Evolutionary conservation across 2,113 vertebrate genomes (phyloP).

Genomic region (Symphodus melops): DNA sequence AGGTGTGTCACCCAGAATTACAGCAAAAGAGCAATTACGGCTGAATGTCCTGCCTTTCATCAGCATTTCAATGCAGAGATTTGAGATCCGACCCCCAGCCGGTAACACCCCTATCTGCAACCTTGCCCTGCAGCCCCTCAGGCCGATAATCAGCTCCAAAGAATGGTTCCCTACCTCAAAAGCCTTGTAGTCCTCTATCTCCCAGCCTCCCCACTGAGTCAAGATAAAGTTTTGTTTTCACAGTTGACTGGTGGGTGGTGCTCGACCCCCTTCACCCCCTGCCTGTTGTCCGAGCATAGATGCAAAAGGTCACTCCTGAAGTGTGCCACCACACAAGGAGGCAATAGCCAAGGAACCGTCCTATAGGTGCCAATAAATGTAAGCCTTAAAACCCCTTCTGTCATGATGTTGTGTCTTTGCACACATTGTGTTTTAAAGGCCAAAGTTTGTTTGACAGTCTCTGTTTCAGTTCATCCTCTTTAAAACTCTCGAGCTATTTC

Average conservation of each 20-base stretch:
- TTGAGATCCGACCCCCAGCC: slow-evolving; percentile 49
- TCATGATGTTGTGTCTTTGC: background rate
- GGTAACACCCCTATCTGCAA: slow-evolving; percentile 28
- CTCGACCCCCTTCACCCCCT: slow-evolving; percentile 7
- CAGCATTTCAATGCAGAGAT: slow-evolving; percentile 70
- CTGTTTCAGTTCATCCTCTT: slow-evolving; percentile 16
- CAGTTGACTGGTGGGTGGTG: slow-evolving; percentile 68
- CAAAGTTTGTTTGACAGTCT: slow-evolving; percentile 12
- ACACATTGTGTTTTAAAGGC: background rate
- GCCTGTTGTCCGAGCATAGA: slow-evolving; percentile 38
- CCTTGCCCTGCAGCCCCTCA: slow-evolving; percentile 35
- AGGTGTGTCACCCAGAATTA: slow-evolving; percentile 50
- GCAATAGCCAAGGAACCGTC: background rate
- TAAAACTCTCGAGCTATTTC: slow-evolving; percentile 24
- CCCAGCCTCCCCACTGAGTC: slow-evolving; percentile 55
- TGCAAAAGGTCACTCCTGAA: slow-evolving; percentile 68
- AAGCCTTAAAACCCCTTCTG: background rate
- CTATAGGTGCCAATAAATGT: background rate
- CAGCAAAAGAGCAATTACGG: slow-evolving; percentile 63
- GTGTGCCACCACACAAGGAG: slow-evolving; percentile 57
- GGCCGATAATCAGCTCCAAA: slow-evolving; percentile 48
- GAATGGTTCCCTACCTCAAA: slow-evolving; percentile 41
- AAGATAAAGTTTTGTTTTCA: slow-evolving; percentile 76
- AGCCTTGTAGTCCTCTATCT: slow-evolving; percentile 43
- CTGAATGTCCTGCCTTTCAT: slow-evolving; percentile 61